These are phyloP conservation scores for Orchesellides sinensis DNA, from an alignment of 2,888 invertebrate genomes.

Conservation along the genomic window DNA sequence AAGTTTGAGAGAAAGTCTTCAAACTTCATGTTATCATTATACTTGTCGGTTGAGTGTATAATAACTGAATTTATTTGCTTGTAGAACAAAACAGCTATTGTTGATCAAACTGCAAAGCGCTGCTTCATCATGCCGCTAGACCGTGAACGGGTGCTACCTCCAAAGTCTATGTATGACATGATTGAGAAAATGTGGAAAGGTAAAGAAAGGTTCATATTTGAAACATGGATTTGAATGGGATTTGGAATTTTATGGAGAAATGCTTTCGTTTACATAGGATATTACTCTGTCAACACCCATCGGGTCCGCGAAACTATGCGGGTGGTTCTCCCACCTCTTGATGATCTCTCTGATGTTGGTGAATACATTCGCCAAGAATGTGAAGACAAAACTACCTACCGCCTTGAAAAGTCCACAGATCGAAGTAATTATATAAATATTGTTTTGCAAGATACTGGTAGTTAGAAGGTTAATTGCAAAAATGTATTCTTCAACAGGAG, in stretches of 20 bases:
- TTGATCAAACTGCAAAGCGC: slow-evolving; percentile 85
- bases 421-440: slow-evolving; percentile 79
- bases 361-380: slow-evolving; percentile 86
- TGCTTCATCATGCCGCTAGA: slow-evolving; percentile 96
- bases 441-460: not conserved
- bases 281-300: slow-evolving; percentile 88
- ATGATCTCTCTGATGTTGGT: slow-evolving; percentile 80
- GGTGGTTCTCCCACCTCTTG: slow-evolving; percentile 84
- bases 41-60: not conserved
- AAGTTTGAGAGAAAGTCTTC: too few species aligned
- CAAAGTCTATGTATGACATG: slow-evolving; percentile 87
- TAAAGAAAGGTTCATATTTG: slow-evolving; percentile 69
- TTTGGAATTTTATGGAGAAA: not conserved
- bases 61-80: not conserved
- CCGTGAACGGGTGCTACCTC: slow-evolving; percentile 86
- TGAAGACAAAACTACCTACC: slow-evolving; percentile 84
- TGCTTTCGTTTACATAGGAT: slow-evolving; percentile 77
- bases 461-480: not conserved
- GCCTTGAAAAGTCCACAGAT: slow-evolving; percentile 83
- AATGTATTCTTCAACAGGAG: not conserved
- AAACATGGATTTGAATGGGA: too few species aligned
- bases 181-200: slow-evolving; percentile 87
- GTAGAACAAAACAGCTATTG: slow-evolving; percentile 86
- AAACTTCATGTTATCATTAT: slow-evolving; percentile 2
- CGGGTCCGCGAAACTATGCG: slow-evolving; percentile 85